A percentile compares a stretch with the other conserved stretches of the same genome.
Evolutionary conservation across 2,797 vertebrate genomes (phyloP).

Genomic region (Microchirus variegatus): DNA sequence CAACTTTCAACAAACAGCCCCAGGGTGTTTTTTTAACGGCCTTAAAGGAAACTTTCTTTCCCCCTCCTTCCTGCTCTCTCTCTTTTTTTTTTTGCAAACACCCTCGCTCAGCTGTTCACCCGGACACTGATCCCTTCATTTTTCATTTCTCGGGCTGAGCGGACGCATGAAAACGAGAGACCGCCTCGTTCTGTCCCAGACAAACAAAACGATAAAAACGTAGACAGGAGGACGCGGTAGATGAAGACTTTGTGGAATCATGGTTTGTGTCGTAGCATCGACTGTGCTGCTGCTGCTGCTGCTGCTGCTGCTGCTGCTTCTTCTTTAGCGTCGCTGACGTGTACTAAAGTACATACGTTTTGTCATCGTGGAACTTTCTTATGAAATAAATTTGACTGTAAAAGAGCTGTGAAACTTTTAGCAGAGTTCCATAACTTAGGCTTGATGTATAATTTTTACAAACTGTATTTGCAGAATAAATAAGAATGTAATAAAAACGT

Average conservation of each 20-base stretch:
- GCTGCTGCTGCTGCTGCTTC: conserved; percentile 58
- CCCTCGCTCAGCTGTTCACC: no score
- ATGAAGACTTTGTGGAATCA: conserved; percentile 16
- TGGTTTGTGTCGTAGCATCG: conserved; percentile 74
- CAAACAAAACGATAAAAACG: background rate
- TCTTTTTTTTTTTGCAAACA: conserved; percentile 41
- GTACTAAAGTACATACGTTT: conserved; percentile 32
- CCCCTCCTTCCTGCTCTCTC: no score
- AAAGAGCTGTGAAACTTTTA: conserved; percentile 69
- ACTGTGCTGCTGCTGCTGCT: conserved; percentile 62
- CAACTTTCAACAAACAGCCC: no score
- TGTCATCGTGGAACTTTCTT: conserved; percentile 77
- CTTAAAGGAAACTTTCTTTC: no score
- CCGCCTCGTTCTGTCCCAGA: no score
- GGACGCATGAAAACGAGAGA: background rate
- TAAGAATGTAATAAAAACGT: conserved; percentile 62
- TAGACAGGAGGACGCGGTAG: conserved; percentile 27
- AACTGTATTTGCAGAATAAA: conserved; percentile 85
- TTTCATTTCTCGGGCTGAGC: conserved; percentile 22
- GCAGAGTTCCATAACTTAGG: conserved; percentile 71
- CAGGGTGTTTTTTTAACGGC: conserved; percentile 2
- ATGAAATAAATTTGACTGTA: conserved; percentile 65
- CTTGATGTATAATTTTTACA: conserved; percentile 84
- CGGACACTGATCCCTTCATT: conserved; percentile 24
- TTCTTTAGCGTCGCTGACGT: conserved; percentile 62